Evolutionary conservation across 2,113 vertebrate species (phyloP).

Genomic region (Vulpes ferrilata): DNA sequence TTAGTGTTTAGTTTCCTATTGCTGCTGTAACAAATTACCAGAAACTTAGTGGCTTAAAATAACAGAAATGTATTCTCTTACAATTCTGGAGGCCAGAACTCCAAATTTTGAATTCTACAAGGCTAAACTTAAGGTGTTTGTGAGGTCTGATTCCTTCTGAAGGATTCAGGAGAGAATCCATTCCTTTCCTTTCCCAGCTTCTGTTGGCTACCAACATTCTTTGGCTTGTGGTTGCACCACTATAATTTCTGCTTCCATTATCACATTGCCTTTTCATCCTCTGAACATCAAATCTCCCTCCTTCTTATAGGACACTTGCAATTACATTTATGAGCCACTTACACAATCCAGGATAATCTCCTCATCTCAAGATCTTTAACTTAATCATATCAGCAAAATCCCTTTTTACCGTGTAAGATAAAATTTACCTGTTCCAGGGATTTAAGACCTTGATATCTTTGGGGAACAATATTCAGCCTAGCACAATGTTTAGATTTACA

Average conservation of each 20-base stretch:
- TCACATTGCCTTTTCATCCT: not conserved
- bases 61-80: not conserved
- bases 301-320: not conserved
- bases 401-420: not conserved
- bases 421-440: not conserved
- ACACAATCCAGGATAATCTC: not conserved
- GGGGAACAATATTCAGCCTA: not conserved
- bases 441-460: not conserved
- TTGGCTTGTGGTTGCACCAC: not conserved
- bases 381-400: not conserved
- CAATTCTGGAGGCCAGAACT: not conserved
- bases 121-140: not conserved
- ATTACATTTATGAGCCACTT: not conserved
- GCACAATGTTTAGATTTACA: not conserved
- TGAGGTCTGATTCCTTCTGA: not conserved
- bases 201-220: not conserved
- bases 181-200: not conserved
- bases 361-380: not conserved
- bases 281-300: not conserved
- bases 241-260: slow-evolving; percentile 14
- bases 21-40: not conserved
- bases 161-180: not conserved
- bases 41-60: not conserved
- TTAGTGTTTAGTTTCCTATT: not conserved
- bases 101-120: not conserved